Evolutionary conservation across 2,888 invertebrate species (phyloP), one percentile per base, ranked within the genome.

Genomic region (Phrixothrix hirtus): DNA sequence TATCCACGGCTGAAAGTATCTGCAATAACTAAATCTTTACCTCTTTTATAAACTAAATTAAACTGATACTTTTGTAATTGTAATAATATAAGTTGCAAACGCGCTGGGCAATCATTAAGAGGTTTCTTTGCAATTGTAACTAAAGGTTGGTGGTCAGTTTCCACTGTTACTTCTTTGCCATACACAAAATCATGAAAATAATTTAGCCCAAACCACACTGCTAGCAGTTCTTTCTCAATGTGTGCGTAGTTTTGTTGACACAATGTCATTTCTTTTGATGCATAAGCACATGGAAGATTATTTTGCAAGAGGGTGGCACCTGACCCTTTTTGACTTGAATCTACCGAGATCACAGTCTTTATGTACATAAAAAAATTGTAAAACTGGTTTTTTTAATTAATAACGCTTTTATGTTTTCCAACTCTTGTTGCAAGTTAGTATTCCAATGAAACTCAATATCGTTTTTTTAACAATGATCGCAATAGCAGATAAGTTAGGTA

Each of bases 221-320:
- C 68, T 12, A 69, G 43, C 5, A 65, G 53, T 43, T 72, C 69
- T 55, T 69, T 69, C 38, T 70, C 68, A 9, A 69, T 68, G 51
- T 67, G 66, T 12, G 64, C 60, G 52, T 66, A 68, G 6, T 44
- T 59, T 26, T 52, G 7, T 55, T 70, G 64, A 2, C 62, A 65
- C 12, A 37, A 36, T n/a, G 38, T 47, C 13, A 70, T 17, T 9
- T 14, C 3, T 34, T 14, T 34, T 9, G 68, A 67, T 2, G 68
- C 70, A 55, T 68, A 72, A n/a, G 62, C 65, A 7, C 71, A 59
- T 1, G 69, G 70, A 30, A 66, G 60, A n/a, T 59, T 61, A 16
- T 71, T 60, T 57, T 71, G 70, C 4, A 71, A 32, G 5, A 70
- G 45, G 2, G 63, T 67, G 14, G 66, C 63, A 9, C 69, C 71